Conservation (phyloP, 2,888 invertebrate genomes). For the Protophormia terraenovae region DNA sequence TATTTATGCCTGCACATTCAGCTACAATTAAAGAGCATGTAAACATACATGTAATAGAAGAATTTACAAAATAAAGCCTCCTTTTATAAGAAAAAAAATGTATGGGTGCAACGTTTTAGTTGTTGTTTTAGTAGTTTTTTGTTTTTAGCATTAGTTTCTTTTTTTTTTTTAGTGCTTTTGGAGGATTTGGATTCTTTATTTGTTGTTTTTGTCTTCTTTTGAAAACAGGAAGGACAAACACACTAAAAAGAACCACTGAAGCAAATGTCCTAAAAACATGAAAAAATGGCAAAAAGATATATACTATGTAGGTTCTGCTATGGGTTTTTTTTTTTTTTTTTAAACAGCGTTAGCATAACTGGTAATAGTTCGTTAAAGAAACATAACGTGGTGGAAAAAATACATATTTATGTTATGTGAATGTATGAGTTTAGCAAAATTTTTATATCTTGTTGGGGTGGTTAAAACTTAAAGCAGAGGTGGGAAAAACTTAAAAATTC, state of each 20-base stretch:
- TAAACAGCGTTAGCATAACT: slow-evolving; percentile 1
- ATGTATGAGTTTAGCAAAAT: not conserved
- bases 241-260: slow-evolving; percentile 43
- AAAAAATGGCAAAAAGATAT: slow-evolving; percentile 1
- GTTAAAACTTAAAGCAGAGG: not conserved
- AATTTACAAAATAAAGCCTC: slow-evolving; percentile 50
- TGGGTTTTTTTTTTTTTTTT: not conserved
- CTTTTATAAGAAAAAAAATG: slow-evolving; percentile 28
- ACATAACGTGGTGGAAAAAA: slow-evolving; percentile 35
- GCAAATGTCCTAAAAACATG: slow-evolving; percentile 59
- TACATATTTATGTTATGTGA: slow-evolving; percentile 40
- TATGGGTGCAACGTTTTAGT: slow-evolving; percentile 30
- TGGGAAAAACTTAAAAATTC: too few relatives aligned
- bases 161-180: slow-evolving; percentile 1
- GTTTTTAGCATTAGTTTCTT: slow-evolving; percentile 26
- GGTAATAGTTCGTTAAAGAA: slow-evolving; percentile 36
- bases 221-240: slow-evolving; percentile 50
- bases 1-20: not conserved
- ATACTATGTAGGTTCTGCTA: too few relatives aligned
- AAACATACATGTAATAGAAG: slow-evolving; percentile 37
- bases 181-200: slow-evolving; percentile 53
- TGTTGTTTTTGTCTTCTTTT: slow-evolving; percentile 18
- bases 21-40: slow-evolving; percentile 22
- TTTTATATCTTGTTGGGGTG: not conserved
- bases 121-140: not conserved